These are phyloP conservation scores for Tragelaphus imberbis DNA, from an alignment of 2,113 vertebrate species.

Conservation along the genomic window DNA sequence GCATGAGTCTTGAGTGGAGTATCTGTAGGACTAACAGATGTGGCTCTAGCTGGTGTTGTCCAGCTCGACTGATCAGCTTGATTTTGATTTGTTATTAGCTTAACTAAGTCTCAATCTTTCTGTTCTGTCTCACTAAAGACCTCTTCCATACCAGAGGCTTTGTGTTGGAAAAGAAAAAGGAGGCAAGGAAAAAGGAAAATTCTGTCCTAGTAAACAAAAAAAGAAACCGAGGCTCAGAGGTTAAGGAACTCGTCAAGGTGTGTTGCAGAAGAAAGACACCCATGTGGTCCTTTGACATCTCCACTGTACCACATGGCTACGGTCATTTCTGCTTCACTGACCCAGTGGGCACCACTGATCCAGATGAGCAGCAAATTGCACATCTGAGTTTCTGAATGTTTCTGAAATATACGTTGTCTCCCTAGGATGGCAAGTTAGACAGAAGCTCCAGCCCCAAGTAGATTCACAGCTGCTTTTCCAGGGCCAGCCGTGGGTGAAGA, in stretches of 20 bases:
- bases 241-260: neutral
- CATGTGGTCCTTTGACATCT: accelerated
- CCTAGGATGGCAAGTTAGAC: neutral
- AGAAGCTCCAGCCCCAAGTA: neutral
- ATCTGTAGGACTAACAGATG: neutral
- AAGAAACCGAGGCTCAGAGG: neutral
- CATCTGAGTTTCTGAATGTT: neutral
- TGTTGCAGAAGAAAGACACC: neutral
- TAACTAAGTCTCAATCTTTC: neutral
- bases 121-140: neutral
- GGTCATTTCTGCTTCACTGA: neutral
- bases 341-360: neutral
- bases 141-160: neutral
- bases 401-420: neutral
- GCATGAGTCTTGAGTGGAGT: neutral
- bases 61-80: neutral
- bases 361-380: neutral
- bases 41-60: neutral
- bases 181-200: neutral
- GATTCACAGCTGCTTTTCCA: neutral
- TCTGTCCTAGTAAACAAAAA: neutral
- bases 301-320: accelerated
- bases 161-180: neutral
- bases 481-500: neutral
- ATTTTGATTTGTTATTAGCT: neutral